phyloP scores from a whole-genome alignment of 2,797 vertebrate genomes.

The Melanotaenia pygmaea region DNA sequence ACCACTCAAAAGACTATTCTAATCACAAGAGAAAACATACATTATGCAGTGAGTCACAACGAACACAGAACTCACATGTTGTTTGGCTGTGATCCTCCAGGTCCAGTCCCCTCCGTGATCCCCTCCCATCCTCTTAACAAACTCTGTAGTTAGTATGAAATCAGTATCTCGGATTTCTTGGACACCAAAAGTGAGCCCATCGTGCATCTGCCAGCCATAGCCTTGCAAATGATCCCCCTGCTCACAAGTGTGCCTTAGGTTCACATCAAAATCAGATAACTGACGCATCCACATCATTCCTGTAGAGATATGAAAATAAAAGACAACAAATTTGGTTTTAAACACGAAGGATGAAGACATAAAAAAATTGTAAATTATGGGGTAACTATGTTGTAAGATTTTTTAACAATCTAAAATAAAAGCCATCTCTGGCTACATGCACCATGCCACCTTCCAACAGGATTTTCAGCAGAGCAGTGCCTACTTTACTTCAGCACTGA shows the following conservation, averaged over 20 bases:
- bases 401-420: neutral
- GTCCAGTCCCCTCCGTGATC: constrained; percentile 95
- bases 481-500: constrained; percentile 1
- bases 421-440: neutral
- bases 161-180: constrained; percentile 90
- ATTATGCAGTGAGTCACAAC: neutral
- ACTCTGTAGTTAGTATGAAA: constrained; percentile 89
- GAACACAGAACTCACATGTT: constrained; percentile 81
- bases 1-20: constrained; percentile 5
- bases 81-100: constrained; percentile 90
- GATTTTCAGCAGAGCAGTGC: constrained; percentile 1
- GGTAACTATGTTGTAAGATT: neutral
- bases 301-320: constrained; percentile 46
- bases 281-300: constrained; percentile 97
- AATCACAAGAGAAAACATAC: constrained; percentile 36
- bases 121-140: constrained; percentile 91
- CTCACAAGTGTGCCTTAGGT: constrained; percentile 92
- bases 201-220: constrained; percentile 94
- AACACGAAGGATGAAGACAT: neutral
- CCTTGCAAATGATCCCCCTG: constrained; percentile 87
- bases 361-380: neutral
- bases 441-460: neutral
- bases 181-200: constrained; percentile 90
- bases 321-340: neutral
- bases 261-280: constrained; percentile 81